These are phyloP conservation scores for Danio tinwini DNA, from an alignment of 2,797 vertebrate genomes.

Conservation along the genomic window DNA sequence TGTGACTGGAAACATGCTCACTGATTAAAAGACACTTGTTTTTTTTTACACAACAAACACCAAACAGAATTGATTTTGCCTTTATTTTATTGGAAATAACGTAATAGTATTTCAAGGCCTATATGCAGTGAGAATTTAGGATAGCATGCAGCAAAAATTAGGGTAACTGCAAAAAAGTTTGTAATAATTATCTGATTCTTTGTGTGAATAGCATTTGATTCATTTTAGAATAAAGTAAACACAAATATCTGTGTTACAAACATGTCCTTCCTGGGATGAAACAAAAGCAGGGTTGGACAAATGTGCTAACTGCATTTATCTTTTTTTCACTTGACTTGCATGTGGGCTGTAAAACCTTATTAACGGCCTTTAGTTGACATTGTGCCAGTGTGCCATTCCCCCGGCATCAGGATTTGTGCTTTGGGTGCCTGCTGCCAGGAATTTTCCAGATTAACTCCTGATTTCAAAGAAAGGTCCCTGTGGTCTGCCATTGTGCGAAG, in stretches of 20 bases:
- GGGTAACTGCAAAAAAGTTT: too few species aligned
- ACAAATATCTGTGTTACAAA: not conserved
- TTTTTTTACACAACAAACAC: too few species aligned
- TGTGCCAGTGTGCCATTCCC: slow-evolving; percentile 67
- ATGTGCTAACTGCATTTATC: slow-evolving; percentile 52
- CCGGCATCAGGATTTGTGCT: slow-evolving; percentile 38
- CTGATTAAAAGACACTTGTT: too few species aligned
- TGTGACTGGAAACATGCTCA: too few species aligned
- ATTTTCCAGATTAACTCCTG: slow-evolving; percentile 56
- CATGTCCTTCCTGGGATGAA: not conserved
- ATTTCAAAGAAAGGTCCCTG: slow-evolving; percentile 54
- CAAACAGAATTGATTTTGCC: too few species aligned
- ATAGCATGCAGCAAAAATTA: too few species aligned
- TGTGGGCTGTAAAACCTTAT: slow-evolving; percentile 70
- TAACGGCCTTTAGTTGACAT: slow-evolving; percentile 68
- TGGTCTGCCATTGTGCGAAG: slow-evolving; percentile 48
- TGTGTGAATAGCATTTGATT: not conserved
- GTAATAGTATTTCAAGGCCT: too few species aligned
- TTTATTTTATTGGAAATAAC: too few species aligned
- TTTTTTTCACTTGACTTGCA: slow-evolving; percentile 63
- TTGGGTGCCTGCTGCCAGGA: slow-evolving; percentile 42
- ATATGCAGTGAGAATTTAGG: too few species aligned
- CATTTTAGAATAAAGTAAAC: not conserved
- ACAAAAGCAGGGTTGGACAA: not conserved
- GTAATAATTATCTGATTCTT: not conserved